These are phyloP conservation scores for Taurulus bubalis DNA, from an alignment of 2,113 vertebrate genomes.

Conservation along the genomic window DNA sequence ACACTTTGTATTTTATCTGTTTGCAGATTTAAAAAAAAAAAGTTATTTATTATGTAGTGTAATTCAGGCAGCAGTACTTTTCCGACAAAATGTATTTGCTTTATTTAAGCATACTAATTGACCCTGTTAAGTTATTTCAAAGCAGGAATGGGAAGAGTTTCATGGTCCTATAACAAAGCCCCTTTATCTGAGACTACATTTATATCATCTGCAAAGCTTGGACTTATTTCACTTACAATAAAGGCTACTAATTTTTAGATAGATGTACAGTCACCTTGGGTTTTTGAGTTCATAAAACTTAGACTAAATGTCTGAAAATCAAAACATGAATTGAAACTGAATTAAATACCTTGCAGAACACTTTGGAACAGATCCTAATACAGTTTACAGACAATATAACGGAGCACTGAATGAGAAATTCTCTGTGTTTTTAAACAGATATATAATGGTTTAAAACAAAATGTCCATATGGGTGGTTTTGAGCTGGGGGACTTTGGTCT, in stretches of 20 bases:
- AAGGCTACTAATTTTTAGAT: not conserved
- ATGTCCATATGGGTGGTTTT: not conserved
- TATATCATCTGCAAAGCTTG: not conserved
- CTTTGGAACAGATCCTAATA: not conserved
- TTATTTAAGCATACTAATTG: constrained; percentile 9
- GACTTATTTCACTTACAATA: not conserved
- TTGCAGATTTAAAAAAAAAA: not conserved
- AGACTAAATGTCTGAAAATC: not conserved
- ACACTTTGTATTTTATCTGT: no score
- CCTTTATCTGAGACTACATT: not conserved
- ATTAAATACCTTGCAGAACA: not conserved
- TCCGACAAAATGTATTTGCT: not conserved
- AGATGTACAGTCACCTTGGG: not conserved
- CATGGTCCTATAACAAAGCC: not conserved
- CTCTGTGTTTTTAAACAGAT: not conserved
- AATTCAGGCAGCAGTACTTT: not conserved
- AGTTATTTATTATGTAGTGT: not conserved
- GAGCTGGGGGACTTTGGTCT: constrained; percentile 25
- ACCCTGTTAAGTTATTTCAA: constrained; percentile 21
- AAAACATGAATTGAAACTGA: not conserved
- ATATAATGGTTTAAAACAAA: not conserved
- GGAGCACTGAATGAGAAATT: not conserved
- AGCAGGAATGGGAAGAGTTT: not conserved
- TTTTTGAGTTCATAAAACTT: not conserved
- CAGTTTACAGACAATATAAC: not conserved